Evolutionary conservation across 2,113 vertebrate genomes (phyloP).

Genomic region (Trichechus manatus): DNA sequence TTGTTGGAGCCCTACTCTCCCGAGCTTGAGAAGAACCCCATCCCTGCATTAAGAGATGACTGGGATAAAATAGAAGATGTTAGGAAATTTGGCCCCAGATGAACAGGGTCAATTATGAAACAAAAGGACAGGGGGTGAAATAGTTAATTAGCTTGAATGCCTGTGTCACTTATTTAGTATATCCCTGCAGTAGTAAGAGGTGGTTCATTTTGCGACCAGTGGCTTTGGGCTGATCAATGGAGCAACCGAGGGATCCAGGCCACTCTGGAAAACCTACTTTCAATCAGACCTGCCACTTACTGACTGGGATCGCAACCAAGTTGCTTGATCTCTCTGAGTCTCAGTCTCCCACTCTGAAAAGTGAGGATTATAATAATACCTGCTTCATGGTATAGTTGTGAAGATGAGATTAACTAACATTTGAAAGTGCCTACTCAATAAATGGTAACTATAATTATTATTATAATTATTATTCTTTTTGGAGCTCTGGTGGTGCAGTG

Average conservation of each 20-base stretch:
- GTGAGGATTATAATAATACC: not conserved
- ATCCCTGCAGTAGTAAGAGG: not conserved
- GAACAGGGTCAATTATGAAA: not conserved
- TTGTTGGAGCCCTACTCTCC: not conserved
- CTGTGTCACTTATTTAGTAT: not conserved
- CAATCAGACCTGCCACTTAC: not conserved
- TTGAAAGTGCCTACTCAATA: not conserved
- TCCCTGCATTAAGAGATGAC: not conserved
- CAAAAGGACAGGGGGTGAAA: not conserved
- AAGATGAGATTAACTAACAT: not conserved
- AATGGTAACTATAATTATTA: not conserved
- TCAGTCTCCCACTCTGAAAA: not conserved
- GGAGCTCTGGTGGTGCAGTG: no score
- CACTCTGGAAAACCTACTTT: not conserved
- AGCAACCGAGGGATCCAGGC: not conserved
- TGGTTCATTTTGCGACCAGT: not conserved
- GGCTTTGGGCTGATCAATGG: not conserved
- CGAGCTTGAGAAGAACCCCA: not conserved
- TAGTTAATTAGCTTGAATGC: constrained; percentile 4
- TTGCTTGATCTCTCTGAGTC: not conserved
- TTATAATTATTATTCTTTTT: not conserved
- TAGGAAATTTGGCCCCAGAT: not conserved
- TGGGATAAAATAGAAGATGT: not conserved
- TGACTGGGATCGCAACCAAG: not conserved
- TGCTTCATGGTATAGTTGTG: no score